Base-by-base conservation (phyloP, 2,113 vertebrate species). In the Ictalurus punctatus region DNA sequence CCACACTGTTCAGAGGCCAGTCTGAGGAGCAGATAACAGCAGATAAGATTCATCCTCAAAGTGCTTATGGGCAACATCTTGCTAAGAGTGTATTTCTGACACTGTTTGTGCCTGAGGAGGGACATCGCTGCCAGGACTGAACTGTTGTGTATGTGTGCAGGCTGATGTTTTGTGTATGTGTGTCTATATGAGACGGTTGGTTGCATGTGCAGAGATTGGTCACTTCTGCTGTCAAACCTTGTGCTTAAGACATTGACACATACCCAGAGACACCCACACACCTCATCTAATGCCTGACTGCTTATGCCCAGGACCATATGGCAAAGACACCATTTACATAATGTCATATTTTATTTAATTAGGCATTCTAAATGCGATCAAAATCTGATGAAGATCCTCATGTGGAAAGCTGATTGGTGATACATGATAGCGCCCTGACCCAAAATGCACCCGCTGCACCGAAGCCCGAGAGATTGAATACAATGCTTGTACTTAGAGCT, bases 271-370 rank as follows among this genome's bases (percentile, higher is more conserved):
- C 65, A 88, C 76, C 25, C 82, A 71, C 73, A 78, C 17, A 44
- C 54, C 81, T 85, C 93, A 93, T 91, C 91, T 90, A 94, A 92
- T 91, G 90, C 90, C 91, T 88, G 83, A 87, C 90, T 91, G 90
- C 90, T 91, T 90, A 65, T 52, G 90, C 94, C 94, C 86, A 69
- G 90, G 94, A 92, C 93, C 94, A 95, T 95, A 95, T 94, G 93
- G 94, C 92, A 93, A 91, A 93, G 91, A 93, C 92, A 93, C 90
- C 92, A 95, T 96, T 95, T 96, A 94, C 95, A 95, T 95, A 95
- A 94, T 95, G 93, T 94, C 94, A 93, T 95, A 94, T 95, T 95
- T 95, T 94, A 94, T 95, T 95, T 95, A 95, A 96, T 96, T 95
- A 95, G 92, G 86, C 93, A 92, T 93, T 95, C 93, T 93, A 95